Base-by-base conservation (phyloP, 2,797 vertebrate species). In the Glossophaga mutica region DNA sequence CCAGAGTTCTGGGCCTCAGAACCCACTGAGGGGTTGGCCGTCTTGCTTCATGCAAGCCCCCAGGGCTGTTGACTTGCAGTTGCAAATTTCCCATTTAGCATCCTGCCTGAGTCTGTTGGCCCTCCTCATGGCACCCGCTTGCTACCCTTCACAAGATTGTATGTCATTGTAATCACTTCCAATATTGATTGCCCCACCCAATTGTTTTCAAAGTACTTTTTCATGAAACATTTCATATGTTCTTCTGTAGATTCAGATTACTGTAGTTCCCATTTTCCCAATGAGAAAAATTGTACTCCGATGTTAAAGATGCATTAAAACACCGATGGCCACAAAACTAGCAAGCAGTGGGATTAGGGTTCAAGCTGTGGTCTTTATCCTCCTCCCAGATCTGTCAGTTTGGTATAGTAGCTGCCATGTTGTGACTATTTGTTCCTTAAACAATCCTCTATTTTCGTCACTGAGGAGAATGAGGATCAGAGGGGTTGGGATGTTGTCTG, bases 211-310 rank as follows among this genome's bases (percentile, higher is more conserved):
- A 74, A 48, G 57, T 67, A 68, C 21, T 84, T 84, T 83, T 59
- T 92, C 9, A 14, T 21, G 70, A 68, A 76, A 34, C 6, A 9
- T 50, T 39, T 50, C 18, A 12, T 62, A 19, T 24, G 42, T 22
- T 77, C 26, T 26, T 76, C 59, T 83, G 18, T 84, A 44, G 32
- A 39, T 71, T 71, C 34, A 42, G 46, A 87, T 59, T 29, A 39
- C 39, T 39, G 46, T 74, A 65, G 26, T 32, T 9, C 32, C 22
- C 32, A 44, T 65, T 78, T 95, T 62, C 55, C 24, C 15, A 87
- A n/a, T 39, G 71, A 62, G 78, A 50, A 88, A 68, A 57, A 88
- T 29, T 77, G 59, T 32, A 57, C 59, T 70, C 62, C 77, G 57
- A 50, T 50, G n/a, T 68, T 32, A 37, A 92, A 46, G 14, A 32